A percentile compares a stretch with the other conserved stretches of the same genome.
Conservation (phyloP, 2,797 vertebrate species). For the Chrosomus eos region DNA sequence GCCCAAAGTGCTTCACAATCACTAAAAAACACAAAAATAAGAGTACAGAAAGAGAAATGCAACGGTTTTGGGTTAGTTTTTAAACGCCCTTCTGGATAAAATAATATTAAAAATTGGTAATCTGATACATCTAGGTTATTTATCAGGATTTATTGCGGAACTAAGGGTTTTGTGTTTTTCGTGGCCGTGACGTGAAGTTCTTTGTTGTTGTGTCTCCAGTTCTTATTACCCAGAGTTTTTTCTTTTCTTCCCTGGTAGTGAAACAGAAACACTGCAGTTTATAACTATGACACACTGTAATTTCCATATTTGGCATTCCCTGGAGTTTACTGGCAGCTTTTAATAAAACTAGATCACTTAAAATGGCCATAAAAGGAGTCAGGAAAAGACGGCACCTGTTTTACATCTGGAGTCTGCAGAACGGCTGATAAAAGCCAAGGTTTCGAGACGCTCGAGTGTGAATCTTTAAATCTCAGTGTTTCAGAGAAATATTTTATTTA, state of each 20-base stretch:
- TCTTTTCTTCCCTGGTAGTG: background rate
- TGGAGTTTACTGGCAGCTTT: slow-evolving; percentile 75
- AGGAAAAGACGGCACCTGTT: slow-evolving; percentile 77
- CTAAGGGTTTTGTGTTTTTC: slow-evolving; percentile 21
- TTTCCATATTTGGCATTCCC: slow-evolving; percentile 81
- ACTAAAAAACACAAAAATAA: no score
- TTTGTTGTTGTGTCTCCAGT: slow-evolving; percentile 38
- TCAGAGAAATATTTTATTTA: background rate
- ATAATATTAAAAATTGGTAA: background rate
- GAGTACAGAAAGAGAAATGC: no score
- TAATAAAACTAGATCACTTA: slow-evolving; percentile 78
- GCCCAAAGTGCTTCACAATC: no score
- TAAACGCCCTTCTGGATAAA: background rate
- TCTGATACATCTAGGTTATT: slow-evolving; percentile 1
- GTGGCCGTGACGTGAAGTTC: slow-evolving; percentile 34
- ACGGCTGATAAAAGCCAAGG: slow-evolving; percentile 68
- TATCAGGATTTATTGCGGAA: background rate
- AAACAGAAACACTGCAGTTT: slow-evolving; percentile 62
- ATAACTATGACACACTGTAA: slow-evolving; percentile 65
- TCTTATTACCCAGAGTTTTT: slow-evolving; percentile 53
- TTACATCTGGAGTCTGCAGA: slow-evolving; percentile 70
- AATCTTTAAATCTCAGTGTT: slow-evolving; percentile 5
- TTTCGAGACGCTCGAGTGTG: background rate
- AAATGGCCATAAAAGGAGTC: slow-evolving; percentile 82
- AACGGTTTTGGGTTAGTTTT: background rate